These are phyloP conservation scores for Allygus modestus DNA, from an alignment of 2,888 invertebrate species.

Conservation along the genomic window DNA sequence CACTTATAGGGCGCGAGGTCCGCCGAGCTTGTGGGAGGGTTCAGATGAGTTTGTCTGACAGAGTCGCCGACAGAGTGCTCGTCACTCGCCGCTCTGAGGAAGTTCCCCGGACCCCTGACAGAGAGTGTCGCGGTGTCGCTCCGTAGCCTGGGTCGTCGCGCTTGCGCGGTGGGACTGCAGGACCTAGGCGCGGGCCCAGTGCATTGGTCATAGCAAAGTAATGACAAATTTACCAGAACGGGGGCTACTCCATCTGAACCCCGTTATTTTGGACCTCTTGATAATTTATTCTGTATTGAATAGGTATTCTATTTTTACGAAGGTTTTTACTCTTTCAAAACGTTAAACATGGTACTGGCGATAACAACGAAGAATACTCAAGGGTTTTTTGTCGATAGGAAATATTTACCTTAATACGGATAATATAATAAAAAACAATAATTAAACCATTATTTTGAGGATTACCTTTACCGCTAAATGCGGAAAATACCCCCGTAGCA, in stretches of 20 bases:
- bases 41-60: constrained; percentile 69
- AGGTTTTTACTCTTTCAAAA: too few species aligned
- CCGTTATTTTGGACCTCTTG: too few species aligned
- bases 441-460: too few species aligned
- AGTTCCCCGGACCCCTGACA: constrained; percentile 78
- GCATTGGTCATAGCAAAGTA: constrained; percentile 56
- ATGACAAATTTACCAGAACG: constrained; percentile 45
- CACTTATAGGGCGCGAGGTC: neutral
- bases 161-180: neutral
- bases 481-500: too few species aligned
- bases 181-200: constrained; percentile 33
- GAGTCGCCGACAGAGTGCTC: constrained; percentile 75
- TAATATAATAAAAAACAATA: too few species aligned
- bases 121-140: constrained; percentile 75
- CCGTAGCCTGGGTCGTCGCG: constrained; percentile 42
- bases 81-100: constrained; percentile 76
- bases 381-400: too few species aligned
- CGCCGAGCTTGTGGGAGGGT: neutral
- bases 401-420: too few species aligned
- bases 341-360: too few species aligned
- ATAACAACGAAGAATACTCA: too few species aligned
- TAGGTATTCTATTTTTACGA: too few species aligned
- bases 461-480: too few species aligned
- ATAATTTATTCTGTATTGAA: neutral
- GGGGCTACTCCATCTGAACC: constrained; percentile 60